These are phyloP conservation scores for Petrocephalus zakoni DNA, from an alignment of 2,113 vertebrate genomes.

Conservation along the genomic window DNA sequence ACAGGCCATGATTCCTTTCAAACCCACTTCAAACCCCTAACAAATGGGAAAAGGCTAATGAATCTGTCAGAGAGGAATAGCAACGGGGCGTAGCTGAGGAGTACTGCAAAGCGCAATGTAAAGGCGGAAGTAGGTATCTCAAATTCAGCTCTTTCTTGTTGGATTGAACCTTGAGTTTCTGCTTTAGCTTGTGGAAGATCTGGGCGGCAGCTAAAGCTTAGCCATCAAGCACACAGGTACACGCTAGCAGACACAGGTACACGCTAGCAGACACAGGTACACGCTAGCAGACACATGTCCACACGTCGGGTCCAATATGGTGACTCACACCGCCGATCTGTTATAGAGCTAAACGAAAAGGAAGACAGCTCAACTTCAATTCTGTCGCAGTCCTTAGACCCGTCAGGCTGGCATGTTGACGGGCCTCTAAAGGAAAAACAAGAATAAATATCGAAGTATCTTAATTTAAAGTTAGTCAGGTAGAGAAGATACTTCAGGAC, in stretches of 20 bases:
- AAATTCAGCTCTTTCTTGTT: not conserved
- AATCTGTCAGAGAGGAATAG: not conserved
- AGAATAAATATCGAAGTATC: constrained; percentile 51
- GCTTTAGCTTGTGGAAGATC: not conserved
- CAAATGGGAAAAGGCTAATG: not conserved
- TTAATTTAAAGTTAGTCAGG: constrained; percentile 53
- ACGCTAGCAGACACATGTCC: not conserved
- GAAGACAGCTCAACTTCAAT: constrained; percentile 37
- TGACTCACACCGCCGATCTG: constrained; percentile 10
- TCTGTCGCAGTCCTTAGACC: constrained; percentile 51
- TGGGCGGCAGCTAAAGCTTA: not conserved
- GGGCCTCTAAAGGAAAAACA: constrained; percentile 41
- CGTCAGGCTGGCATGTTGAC: constrained; percentile 45
- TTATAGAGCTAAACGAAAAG: constrained; percentile 21
- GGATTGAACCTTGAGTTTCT: not conserved
- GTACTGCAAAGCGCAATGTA: not conserved
- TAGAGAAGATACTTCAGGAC: constrained; percentile 46
- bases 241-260: not conserved
- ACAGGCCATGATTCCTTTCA: not conserved
- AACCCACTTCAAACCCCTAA: not conserved
- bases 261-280: not conserved
- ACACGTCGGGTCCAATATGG: not conserved
- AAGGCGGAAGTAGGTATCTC: not conserved
- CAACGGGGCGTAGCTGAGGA: not conserved
- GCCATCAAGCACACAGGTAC: not conserved